Conservation (phyloP, 2,113 vertebrate genomes). For the Chiloscyllium plagiosum region DNA sequence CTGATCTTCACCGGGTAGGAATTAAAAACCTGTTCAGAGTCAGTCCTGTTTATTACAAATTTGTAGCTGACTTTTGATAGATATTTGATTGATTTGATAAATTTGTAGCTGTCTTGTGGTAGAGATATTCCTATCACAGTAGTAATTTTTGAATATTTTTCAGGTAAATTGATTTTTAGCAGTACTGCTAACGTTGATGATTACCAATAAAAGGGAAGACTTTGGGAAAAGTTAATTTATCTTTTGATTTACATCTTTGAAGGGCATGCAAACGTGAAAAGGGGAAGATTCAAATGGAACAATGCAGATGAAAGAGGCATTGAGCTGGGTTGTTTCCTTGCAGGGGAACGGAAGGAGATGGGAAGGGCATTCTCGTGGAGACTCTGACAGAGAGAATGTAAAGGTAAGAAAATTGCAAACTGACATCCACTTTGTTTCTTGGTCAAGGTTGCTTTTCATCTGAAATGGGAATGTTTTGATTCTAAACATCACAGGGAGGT, state of each 20-base stretch:
- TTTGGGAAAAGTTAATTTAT: neutral
- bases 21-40: neutral
- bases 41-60: neutral
- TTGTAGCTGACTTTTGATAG: neutral
- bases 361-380: neutral
- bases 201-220: neutral
- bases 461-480: neutral
- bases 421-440: neutral
- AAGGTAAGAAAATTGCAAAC: neutral
- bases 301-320: neutral
- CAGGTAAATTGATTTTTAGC: neutral
- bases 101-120: too few relatives aligned
- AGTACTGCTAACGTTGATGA: neutral
- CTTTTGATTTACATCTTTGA: slow-evolving; percentile 6
- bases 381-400: neutral
- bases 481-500: neutral
- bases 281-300: neutral
- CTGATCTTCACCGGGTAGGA: neutral
- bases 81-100: neutral
- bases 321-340: neutral
- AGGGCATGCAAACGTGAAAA: neutral
- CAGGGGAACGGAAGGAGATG: neutral
- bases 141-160: slow-evolving; percentile 12
- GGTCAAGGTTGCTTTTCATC: neutral
- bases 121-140: neutral